phyloP scores from a whole-genome alignment of 1,140 invertebrate genomes.

The Drosophila suzukii region DNA sequence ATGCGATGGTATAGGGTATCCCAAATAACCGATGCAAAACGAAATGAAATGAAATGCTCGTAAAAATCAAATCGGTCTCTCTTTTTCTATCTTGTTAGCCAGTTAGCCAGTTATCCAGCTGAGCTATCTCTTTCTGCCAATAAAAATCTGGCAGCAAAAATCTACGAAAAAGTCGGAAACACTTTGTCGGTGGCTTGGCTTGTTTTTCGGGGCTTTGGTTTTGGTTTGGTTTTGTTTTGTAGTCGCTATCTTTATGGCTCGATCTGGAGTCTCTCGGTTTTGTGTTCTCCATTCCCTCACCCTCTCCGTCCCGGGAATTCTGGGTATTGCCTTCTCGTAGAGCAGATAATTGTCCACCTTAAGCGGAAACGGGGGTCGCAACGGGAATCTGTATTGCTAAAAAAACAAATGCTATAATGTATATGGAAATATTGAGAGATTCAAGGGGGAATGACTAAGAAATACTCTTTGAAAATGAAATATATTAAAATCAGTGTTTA shows the following conservation, averaged over 20 bases:
- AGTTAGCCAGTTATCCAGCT: not conserved
- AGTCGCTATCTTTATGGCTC: slow-evolving; percentile 55
- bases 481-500: too few relatives aligned
- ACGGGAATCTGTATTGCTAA: slow-evolving; percentile 18
- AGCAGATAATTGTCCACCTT: slow-evolving; percentile 37
- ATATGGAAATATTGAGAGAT: not conserved
- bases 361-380: slow-evolving; percentile 1
- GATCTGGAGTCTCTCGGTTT: slow-evolving; percentile 43
- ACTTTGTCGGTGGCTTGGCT: slow-evolving; percentile 70
- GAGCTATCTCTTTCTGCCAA: slow-evolving; percentile 46
- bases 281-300: not conserved
- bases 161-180: slow-evolving; percentile 46
- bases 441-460: accelerated
- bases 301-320: not conserved
- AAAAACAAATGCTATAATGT: not conserved
- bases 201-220: slow-evolving; percentile 19
- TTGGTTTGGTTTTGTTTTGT: slow-evolving; percentile 39
- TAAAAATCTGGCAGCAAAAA: slow-evolving; percentile 70
- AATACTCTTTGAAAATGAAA: not conserved
- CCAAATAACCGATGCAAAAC: slow-evolving; percentile 22
- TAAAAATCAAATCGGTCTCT: slow-evolving; percentile 72
- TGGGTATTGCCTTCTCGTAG: slow-evolving; percentile 1
- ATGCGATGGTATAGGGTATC: too few relatives aligned
- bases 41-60: slow-evolving; percentile 60
- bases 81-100: not conserved